Conservation (phyloP, 2,113 vertebrate genomes). For the Dasyprocta punctata region DNA sequence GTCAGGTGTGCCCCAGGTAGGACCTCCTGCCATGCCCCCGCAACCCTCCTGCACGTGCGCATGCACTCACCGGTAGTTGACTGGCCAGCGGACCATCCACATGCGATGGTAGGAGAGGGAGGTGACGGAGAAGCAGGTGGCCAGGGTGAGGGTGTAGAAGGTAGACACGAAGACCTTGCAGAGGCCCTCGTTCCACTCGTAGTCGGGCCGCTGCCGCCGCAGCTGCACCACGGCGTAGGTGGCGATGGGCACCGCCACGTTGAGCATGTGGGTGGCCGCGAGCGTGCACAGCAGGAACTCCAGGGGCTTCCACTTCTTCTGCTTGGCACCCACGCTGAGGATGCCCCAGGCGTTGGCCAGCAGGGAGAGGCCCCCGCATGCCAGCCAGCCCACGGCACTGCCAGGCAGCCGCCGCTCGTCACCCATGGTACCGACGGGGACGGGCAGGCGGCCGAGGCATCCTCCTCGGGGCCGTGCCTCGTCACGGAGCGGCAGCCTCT, state of each 20-base stretch:
- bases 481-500: neutral
- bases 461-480: neutral
- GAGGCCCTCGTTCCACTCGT: slow-evolving; percentile 95
- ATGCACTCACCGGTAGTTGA: slow-evolving; percentile 94
- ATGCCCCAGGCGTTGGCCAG: slow-evolving; percentile 96
- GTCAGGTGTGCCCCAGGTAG: fast-evolving
- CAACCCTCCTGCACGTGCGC: fast-evolving
- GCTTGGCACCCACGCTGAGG: slow-evolving; percentile 94
- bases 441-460: slow-evolving; percentile 21
- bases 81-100: slow-evolving; percentile 98
- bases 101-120: slow-evolving; percentile 97
- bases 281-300: slow-evolving; percentile 95
- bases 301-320: slow-evolving; percentile 96
- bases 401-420: slow-evolving; percentile 91
- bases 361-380: slow-evolving; percentile 93
- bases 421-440: slow-evolving; percentile 89
- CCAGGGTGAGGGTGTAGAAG: slow-evolving; percentile 96
- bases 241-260: slow-evolving; percentile 93
- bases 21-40: fast-evolving
- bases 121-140: slow-evolving; percentile 96
- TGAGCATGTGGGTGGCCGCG: slow-evolving; percentile 96
- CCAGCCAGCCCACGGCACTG: slow-evolving; percentile 95
- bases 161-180: slow-evolving; percentile 97
- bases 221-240: slow-evolving; percentile 94
- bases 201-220: slow-evolving; percentile 90